Percentiles rank a stretch among this genome's conserved stretches.
Evolutionary conservation across 2,888 invertebrate genomes (phyloP).

Genomic region (Philaethria dido): DNA sequence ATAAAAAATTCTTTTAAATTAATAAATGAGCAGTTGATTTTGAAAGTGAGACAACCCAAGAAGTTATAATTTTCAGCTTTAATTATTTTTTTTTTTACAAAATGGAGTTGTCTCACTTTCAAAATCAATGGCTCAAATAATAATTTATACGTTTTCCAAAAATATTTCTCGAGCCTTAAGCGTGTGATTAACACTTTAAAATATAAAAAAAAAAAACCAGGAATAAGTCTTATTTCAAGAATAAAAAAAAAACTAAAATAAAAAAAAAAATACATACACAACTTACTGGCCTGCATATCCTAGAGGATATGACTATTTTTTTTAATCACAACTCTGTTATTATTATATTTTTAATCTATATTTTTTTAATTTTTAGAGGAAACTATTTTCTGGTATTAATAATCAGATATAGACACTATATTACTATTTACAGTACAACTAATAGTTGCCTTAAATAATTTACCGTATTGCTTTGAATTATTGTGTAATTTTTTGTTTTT

Average conservation of each 20-base stretch:
- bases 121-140: too few species aligned
- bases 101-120: too few species aligned
- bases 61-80: too few species aligned
- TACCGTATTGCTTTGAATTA: not conserved
- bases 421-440: slow-evolving; percentile 14
- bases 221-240: not conserved
- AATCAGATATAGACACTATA: slow-evolving; percentile 9
- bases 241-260: not conserved
- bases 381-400: slow-evolving; percentile 2
- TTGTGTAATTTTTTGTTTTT: not conserved
- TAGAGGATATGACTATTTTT: not conserved
- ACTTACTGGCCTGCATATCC: not conserved
- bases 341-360: slow-evolving; percentile 4
- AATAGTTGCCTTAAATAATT: not conserved
- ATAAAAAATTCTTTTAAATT: too few species aligned
- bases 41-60: too few species aligned
- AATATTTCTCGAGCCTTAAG: too few species aligned
- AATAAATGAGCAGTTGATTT: too few species aligned
- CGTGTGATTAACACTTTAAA: too few species aligned
- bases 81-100: too few species aligned
- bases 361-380: not conserved
- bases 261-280: not conserved
- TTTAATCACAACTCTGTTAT: slow-evolving; percentile 16
- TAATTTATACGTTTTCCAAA: too few species aligned
- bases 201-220: too few species aligned